Evolutionary conservation across 2,888 invertebrate genomes (phyloP).

Genomic region (Lycocerus yunnanus): DNA sequence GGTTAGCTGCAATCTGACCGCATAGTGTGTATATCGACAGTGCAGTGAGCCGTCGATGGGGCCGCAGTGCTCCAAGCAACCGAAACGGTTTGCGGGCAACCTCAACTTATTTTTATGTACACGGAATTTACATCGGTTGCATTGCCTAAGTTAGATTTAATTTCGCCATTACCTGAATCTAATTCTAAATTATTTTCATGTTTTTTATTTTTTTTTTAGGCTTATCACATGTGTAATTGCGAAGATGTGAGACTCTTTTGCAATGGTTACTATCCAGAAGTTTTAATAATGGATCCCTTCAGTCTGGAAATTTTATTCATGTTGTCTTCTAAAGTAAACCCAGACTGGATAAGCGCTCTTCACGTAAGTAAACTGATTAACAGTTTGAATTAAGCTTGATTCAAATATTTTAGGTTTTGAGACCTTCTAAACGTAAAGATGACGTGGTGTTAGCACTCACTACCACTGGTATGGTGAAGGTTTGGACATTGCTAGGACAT

Average conservation of each 20-base stretch:
- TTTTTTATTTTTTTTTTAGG: too few species aligned
- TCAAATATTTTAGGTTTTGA: constrained; percentile 60
- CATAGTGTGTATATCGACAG: too few species aligned
- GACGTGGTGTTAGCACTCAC: constrained; percentile 95
- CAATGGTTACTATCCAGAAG: constrained; percentile 97
- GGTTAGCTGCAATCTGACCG: too few species aligned
- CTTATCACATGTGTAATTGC: constrained; percentile 82
- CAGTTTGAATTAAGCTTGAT: not conserved
- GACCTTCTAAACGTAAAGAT: constrained; percentile 81
- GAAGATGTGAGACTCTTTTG: constrained; percentile 90
- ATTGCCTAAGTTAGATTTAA: too few species aligned
- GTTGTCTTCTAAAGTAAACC: constrained; percentile 93
- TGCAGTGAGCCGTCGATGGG: too few species aligned
- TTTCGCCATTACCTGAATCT: too few species aligned
- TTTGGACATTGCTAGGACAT: constrained; percentile 91
- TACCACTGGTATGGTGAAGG: constrained; percentile 95
- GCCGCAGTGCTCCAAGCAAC: too few species aligned
- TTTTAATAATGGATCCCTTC: constrained; percentile 95
- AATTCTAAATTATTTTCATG: too few species aligned
- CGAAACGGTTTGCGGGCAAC: too few species aligned
- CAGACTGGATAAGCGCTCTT: constrained; percentile 97
- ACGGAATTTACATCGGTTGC: too few species aligned
- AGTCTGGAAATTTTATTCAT: constrained; percentile 90
- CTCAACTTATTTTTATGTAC: too few species aligned
- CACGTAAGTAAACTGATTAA: constrained; percentile 67